These are phyloP conservation scores for Poecilia latipinna DNA, from an alignment of 2,113 vertebrate genomes.

Conservation along the genomic window DNA sequence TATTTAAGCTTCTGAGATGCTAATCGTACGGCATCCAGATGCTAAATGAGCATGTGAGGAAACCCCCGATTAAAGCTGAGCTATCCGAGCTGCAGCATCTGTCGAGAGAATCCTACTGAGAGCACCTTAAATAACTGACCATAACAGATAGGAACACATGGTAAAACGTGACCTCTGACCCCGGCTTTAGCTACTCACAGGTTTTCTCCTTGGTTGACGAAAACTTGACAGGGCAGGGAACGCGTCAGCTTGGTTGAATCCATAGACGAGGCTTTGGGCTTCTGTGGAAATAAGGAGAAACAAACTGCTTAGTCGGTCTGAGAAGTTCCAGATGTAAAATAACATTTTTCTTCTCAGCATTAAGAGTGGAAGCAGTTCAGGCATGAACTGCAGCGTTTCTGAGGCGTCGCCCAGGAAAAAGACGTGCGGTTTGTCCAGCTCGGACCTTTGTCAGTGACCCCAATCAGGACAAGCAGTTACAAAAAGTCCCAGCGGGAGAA, in stretches of 20 bases:
- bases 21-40: too few relatives aligned
- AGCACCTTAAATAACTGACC: too few relatives aligned
- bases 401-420: background rate
- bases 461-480: constrained; percentile 57
- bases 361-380: background rate
- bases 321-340: background rate
- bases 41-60: too few relatives aligned
- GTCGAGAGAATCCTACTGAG: too few relatives aligned
- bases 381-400: background rate
- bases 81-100: too few relatives aligned
- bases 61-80: too few relatives aligned
- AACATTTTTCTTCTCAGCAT: background rate
- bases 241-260: constrained; percentile 90
- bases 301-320: background rate
- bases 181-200: constrained; percentile 82
- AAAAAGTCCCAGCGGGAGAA: constrained; percentile 32
- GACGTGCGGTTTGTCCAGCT: constrained; percentile 2
- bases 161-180: background rate
- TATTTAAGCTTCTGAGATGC: too few relatives aligned
- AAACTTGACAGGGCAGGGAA: constrained; percentile 92
- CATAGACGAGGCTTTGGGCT: constrained; percentile 89
- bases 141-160: too few relatives aligned
- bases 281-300: constrained; percentile 69
- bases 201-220: constrained; percentile 92
- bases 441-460: constrained; percentile 29